Evolutionary conservation across 2,888 invertebrate genomes (phyloP).

Genomic region (Xanthia togata): DNA sequence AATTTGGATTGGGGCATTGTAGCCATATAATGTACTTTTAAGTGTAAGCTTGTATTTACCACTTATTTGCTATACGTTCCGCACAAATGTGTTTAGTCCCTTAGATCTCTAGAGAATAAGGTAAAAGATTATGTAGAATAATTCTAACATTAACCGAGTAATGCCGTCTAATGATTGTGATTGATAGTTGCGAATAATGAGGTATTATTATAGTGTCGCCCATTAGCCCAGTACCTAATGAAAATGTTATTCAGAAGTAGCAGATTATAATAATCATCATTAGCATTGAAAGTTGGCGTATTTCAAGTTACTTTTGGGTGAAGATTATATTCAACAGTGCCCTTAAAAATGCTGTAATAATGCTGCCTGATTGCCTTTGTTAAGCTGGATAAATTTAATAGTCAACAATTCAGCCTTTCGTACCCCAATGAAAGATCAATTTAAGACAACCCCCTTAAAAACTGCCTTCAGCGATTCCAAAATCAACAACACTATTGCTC

Average conservation of each 20-base stretch:
- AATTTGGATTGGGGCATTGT: neutral
- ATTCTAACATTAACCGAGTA: conserved; percentile 1
- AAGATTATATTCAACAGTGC: neutral
- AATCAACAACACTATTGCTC: neutral
- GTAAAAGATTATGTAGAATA: conserved; percentile 28
- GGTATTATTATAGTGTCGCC: neutral
- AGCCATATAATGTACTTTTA: neutral
- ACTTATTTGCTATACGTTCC: neutral
- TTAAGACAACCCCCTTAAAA: neutral
- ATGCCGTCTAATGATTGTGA: conserved; percentile 11
- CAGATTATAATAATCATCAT: neutral
- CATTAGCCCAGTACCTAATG: neutral
- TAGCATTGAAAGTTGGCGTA: neutral
- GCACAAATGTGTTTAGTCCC: conserved; percentile 7
- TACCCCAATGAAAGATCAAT: neutral
- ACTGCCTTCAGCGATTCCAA: conserved; percentile 5
- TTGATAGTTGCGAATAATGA: conserved; percentile 21
- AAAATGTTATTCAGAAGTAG: neutral
- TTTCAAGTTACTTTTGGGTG: neutral
- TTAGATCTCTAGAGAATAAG: neutral
- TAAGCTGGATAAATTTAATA: neutral
- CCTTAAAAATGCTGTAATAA: neutral
- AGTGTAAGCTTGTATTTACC: neutral
- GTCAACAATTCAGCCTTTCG: neutral
- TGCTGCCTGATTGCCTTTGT: neutral